Evolutionary conservation across 2,888 invertebrate genomes (phyloP), one percentile per base, ranked within the genome.

Genomic region (Drosophila longiperda): DNA sequence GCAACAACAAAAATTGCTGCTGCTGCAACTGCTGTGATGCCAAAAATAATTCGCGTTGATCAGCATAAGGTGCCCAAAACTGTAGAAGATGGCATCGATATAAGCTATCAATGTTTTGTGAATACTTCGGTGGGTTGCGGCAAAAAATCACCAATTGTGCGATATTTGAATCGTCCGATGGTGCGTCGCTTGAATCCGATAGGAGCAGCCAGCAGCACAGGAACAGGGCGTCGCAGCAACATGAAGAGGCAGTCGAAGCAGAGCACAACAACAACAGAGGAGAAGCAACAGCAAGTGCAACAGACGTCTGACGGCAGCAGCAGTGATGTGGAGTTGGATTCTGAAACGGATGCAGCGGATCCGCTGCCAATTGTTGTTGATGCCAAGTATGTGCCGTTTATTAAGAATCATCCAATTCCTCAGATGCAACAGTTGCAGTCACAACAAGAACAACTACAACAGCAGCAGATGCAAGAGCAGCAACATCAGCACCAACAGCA

Each of bases 81-180:
- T 5, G 75, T 83, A 6, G 82, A 87, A 33, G 87, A 87, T 23
- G 87, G 87, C 63, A 75, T 87, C 50, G 87, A 87, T 32, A 68
- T 86, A n/a, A 87, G 87, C 66, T 87, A 87, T 45, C 82, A 87
- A 26, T 57, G 76, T 33, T 90, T 90, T 49, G 83, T 87, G 1
- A 74, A 69, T 7, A 72, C 54, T 7, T 79, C 90, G 0, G 4
- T 76, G 29, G 71, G 57, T 8, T 81, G 89, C 1, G 87, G 90
- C 42, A 65, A 55, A 15, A 87, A 75, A 38, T 66, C 87, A 7
- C 49, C 76, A 59, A 63, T 52, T 33, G 70, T 87, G 17, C 86
- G 86, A 23, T 90, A 88, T 20, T 59, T 90, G 0, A 79, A 87
- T 48, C 73, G 90, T 0, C 90, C 87, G 9, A 88, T 87, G 90